Evolutionary conservation across 2,113 vertebrate species (phyloP).

Genomic region (Bujurquina vittata): DNA sequence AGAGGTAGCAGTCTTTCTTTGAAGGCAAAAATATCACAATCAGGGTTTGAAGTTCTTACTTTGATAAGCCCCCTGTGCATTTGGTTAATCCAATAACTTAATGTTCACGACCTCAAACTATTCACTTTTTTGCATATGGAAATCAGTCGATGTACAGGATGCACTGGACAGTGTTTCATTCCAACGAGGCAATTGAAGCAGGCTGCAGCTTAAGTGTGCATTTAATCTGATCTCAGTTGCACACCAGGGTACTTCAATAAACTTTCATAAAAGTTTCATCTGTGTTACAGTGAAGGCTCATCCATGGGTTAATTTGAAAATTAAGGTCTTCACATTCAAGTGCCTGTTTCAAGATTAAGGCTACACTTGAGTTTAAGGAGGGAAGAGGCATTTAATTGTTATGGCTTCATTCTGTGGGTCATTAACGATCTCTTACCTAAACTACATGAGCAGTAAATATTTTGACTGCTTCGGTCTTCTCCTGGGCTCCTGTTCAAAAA

Average conservation of each 20-base stretch:
- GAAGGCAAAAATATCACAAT: background rate
- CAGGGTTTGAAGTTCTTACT: background rate
- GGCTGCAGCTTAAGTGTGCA: background rate
- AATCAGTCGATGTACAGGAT: background rate
- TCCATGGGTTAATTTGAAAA: background rate
- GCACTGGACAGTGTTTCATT: background rate
- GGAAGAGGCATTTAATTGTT: background rate
- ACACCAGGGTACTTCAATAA: background rate
- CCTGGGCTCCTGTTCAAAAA: constrained; percentile 34
- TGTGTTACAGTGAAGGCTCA: background rate
- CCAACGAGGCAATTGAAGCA: background rate
- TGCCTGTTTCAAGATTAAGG: background rate
- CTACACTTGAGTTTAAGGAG: background rate
- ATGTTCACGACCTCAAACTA: background rate
- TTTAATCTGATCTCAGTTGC: background rate
- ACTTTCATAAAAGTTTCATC: background rate
- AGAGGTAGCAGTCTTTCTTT: background rate
- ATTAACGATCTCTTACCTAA: background rate
- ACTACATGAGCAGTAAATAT: background rate
- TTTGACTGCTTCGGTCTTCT: background rate
- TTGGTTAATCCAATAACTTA: background rate
- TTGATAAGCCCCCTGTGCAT: background rate
- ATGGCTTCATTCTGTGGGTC: background rate
- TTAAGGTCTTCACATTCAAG: background rate
- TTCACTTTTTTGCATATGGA: background rate